Evolutionary conservation across 2,113 vertebrate species (phyloP).

Genomic region (Dromas ardeola): DNA sequence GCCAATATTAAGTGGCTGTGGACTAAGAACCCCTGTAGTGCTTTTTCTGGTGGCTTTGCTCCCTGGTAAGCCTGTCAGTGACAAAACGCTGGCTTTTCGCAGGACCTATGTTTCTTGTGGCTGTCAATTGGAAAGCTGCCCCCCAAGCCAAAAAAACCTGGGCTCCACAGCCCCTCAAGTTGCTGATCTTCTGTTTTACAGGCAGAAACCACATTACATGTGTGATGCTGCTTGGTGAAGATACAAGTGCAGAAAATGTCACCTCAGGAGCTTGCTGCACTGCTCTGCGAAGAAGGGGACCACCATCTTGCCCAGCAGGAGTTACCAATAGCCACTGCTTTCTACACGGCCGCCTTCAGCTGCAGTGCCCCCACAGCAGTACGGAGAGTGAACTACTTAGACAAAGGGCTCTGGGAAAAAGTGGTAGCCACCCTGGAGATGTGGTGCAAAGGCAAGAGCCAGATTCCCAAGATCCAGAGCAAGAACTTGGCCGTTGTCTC

Average conservation of each 20-base stretch:
- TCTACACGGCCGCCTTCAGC: constrained; percentile 87
- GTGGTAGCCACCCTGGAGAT: constrained; percentile 79
- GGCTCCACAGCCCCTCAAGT: not conserved
- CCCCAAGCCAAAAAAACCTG: not conserved
- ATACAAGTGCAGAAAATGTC: constrained; percentile 36
- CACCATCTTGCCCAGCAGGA: constrained; percentile 72
- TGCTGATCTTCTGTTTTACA: not conserved
- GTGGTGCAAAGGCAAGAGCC: constrained; percentile 74
- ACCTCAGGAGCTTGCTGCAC: constrained; percentile 59
- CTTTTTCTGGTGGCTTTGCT: not conserved
- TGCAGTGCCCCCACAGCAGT: constrained; percentile 75
- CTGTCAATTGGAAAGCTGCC: not conserved
- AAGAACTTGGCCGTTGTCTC: constrained; percentile 51
- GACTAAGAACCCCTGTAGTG: not conserved
- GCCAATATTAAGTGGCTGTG: accelerated
- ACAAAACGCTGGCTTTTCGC: not conserved
- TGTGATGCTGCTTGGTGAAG: not conserved
- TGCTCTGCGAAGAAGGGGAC: constrained; percentile 83
- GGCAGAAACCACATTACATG: accelerated
- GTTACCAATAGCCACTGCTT: constrained; percentile 71
- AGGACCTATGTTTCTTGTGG: not conserved
- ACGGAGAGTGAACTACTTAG: constrained; percentile 72
- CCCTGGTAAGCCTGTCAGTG: accelerated
- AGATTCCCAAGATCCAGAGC: constrained; percentile 69
- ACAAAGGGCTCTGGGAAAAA: not conserved